Evolutionary conservation across 1,140 invertebrate species (phyloP).

Genomic region (Andricus grossulariae): DNA sequence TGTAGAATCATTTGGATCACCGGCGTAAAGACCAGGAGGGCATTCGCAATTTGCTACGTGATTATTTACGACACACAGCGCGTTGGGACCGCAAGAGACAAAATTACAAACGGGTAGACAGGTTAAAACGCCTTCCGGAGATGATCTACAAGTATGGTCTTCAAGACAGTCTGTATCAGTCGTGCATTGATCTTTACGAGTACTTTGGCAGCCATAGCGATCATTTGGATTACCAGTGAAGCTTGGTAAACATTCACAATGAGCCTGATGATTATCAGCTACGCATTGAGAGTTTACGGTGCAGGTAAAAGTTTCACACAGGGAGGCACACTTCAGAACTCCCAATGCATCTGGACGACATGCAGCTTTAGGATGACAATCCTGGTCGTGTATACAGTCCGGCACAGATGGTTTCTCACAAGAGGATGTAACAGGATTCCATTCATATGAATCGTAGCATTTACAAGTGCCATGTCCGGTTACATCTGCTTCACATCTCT

Average conservation of each 20-base stretch:
- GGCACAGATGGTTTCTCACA: slow-evolving; percentile 92
- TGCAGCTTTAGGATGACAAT: slow-evolving; percentile 82
- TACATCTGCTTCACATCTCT: slow-evolving; percentile 83
- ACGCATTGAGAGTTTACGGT: slow-evolving; percentile 88
- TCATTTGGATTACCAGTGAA: slow-evolving; percentile 92
- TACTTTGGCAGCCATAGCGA: slow-evolving; percentile 86
- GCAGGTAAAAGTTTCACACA: slow-evolving; percentile 88
- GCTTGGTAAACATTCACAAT: slow-evolving; percentile 87
- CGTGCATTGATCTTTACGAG: slow-evolving; percentile 84
- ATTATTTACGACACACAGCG: slow-evolving; percentile 90
- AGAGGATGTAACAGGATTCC: slow-evolving; percentile 86
- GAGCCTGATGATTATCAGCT: slow-evolving; percentile 83
- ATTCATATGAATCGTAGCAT: slow-evolving; percentile 85
- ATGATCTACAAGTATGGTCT: slow-evolving; percentile 83
- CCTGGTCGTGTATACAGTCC: slow-evolving; percentile 83
- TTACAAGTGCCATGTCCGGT: slow-evolving; percentile 83
- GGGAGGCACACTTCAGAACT: slow-evolving; percentile 86
- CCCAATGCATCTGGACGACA: slow-evolving; percentile 90
- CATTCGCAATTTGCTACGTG: slow-evolving; percentile 92
- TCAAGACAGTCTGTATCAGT: slow-evolving; percentile 88
- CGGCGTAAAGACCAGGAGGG: slow-evolving; percentile 87
- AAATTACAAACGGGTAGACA: slow-evolving; percentile 87
- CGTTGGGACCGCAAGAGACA: slow-evolving; percentile 87
- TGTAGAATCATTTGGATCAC: slow-evolving; percentile 86
- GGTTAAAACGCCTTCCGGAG: slow-evolving; percentile 67